Conservation (phyloP, 2,113 vertebrate genomes). For the Tor tambroides region DNA sequence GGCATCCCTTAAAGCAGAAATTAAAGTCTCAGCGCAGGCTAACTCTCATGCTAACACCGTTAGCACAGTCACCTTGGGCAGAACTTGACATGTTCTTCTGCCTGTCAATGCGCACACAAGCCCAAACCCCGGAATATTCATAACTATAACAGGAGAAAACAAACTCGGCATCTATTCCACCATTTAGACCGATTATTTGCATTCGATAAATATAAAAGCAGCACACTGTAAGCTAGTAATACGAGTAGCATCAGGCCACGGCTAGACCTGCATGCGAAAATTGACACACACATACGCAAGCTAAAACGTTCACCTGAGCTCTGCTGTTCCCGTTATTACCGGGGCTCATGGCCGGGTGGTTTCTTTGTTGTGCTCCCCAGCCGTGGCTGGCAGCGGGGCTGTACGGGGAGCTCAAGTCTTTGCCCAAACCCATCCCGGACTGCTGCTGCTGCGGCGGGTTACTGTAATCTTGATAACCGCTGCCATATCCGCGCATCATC, state of each 20-base stretch:
- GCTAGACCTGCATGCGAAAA: slow-evolving; percentile 6
- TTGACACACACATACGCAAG: neutral
- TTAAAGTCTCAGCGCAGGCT: slow-evolving; percentile 36
- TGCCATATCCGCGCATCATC: slow-evolving; percentile 88
- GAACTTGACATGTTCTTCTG: slow-evolving; percentile 32
- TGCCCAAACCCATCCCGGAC: slow-evolving; percentile 78
- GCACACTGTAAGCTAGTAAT: neutral
- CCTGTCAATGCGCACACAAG: neutral
- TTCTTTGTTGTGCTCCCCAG: slow-evolving; percentile 87
- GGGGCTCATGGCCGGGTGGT: slow-evolving; percentile 84
- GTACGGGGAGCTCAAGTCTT: slow-evolving; percentile 85
- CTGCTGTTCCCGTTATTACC: slow-evolving; percentile 82
- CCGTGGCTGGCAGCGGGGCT: slow-evolving; percentile 78
- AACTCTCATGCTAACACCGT: slow-evolving; percentile 23
- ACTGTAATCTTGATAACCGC: slow-evolving; percentile 84
- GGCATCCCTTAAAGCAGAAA: neutral
- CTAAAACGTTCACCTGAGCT: slow-evolving; percentile 79
- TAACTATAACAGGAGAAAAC: neutral
- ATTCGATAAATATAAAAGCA: neutral
- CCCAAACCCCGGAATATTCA: neutral
- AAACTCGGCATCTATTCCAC: neutral
- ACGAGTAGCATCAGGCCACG: slow-evolving; percentile 31
- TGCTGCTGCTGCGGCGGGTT: slow-evolving; percentile 73
- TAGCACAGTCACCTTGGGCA: slow-evolving; percentile 72
- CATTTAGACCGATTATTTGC: neutral